Evolutionary conservation across 2,888 invertebrate species (phyloP).

Genomic region (Lingula anatina): DNA sequence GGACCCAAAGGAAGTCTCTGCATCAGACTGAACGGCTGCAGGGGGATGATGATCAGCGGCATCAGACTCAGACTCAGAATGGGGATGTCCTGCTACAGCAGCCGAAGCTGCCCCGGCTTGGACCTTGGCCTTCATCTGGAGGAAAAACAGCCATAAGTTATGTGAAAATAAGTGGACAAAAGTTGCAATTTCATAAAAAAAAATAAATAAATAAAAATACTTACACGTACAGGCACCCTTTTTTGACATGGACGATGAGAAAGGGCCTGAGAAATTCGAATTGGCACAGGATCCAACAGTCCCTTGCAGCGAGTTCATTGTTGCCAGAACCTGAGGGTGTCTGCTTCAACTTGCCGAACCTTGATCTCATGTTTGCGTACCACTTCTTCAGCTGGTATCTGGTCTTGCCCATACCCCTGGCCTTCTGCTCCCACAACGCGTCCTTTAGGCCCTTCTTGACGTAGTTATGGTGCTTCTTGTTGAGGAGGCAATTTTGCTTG

Average conservation of each 20-base stretch:
- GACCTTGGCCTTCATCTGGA: too few relatives aligned
- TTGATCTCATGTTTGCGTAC: conserved; percentile 5
- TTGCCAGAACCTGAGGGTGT: conserved; percentile 4
- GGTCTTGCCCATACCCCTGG: conserved; percentile 4
- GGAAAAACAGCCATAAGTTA: too few relatives aligned
- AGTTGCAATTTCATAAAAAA: too few relatives aligned
- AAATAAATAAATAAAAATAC: too few relatives aligned
- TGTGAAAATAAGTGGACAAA: too few relatives aligned
- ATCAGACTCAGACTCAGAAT: not conserved
- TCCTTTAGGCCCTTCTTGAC: not conserved
- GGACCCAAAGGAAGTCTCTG: not conserved
- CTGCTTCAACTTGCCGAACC: conserved; percentile 4
- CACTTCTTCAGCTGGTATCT: conserved; percentile 5
- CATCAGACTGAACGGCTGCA: not conserved
- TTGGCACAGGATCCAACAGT: conserved; percentile 1
- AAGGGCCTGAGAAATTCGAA: not conserved
- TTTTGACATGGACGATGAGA: not conserved
- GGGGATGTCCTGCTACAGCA: not conserved
- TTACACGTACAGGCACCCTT: not conserved
- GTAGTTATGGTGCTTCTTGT: conserved; percentile 1
- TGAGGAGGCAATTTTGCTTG: not conserved
- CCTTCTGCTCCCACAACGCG: conserved; percentile 4
- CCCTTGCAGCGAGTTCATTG: conserved; percentile 3
- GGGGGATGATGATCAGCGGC: not conserved
- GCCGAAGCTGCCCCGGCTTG: not conserved